Evolutionary conservation across 2,797 vertebrate genomes (phyloP), one percentile per base, ranked within the genome.

Genomic region (Sebastes nivosus): DNA sequence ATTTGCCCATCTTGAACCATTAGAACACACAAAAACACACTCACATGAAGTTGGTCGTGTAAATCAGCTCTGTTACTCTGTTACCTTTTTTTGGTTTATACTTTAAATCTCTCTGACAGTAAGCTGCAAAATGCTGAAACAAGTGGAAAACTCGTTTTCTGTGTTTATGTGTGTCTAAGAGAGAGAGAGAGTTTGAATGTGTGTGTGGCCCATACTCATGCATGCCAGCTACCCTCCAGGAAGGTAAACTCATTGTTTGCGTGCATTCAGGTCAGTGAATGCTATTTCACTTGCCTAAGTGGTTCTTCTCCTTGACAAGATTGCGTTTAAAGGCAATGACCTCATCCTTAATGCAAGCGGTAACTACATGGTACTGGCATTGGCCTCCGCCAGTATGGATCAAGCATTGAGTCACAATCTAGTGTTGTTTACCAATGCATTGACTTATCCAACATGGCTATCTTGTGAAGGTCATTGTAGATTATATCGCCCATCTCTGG

Each of bases 281-380:
- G 59, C 25, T 77, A 55, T 66, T 81, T 77, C 68, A 64, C 77
- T 83, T 81, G 74, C 67, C 67, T 80, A 88, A 88, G 77, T 74
- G 54, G 72, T 77, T 77, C 67, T 63, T 72, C 46, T 69, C 57
- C 20, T 79, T 81, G 61, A 84, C 76, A 74, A 77, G 67, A 70
- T 75, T 86, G 52, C 54, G 61, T 88, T 86, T 77, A 76, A 80
- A 87, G 54, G 50, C 72, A 77, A 10, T 89, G 80, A 81, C 85
- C 72, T 84, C 64, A 82, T 77, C 65, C 46, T 67, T 77, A 80
- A 80, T 88, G 73, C 32, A 69, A 63, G 30, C 68, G 22, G 25
- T 66, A 67, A 77, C 59, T 71, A 27, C 34, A 72, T 14, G 30
- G 22, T 61, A 25, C 72, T 29, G 25, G 16, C 65, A 42, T 6